Conservation (phyloP, 92 coral and sea anemone species). For the Chrysogorgia sp. region DNA sequence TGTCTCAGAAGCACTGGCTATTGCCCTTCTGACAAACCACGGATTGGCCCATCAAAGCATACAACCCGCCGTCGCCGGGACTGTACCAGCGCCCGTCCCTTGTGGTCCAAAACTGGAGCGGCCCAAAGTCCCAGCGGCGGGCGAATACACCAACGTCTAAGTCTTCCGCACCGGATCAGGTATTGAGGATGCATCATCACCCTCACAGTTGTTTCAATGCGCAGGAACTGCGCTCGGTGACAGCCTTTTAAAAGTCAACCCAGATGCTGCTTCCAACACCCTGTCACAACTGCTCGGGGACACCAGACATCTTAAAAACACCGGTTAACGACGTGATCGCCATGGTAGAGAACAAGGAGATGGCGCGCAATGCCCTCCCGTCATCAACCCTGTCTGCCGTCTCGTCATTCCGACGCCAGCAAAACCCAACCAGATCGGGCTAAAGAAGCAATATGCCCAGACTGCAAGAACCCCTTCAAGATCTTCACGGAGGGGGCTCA, state of each 20-base stretch:
- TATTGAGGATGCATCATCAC: no score
- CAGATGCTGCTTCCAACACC: slow-evolving; percentile 36
- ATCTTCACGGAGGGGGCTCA: slow-evolving; percentile 68
- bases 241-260: slow-evolving; percentile 54
- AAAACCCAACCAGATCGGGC: slow-evolving; percentile 31
- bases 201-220: no score
- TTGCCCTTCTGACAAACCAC: slow-evolving; percentile 9
- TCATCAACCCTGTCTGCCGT: slow-evolving; percentile 19
- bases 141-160: no score
- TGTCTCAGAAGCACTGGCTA: not conserved
- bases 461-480: slow-evolving; percentile 46
- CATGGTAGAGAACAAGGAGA: slow-evolving; percentile 14
- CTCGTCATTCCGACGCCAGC: slow-evolving; percentile 10
- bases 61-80: no score
- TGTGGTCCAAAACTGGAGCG: slow-evolving; percentile 65
- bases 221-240: no score
- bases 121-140: slow-evolving; percentile 62
- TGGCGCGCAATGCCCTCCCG: slow-evolving; percentile 34
- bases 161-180: no score
- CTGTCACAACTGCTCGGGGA: not conserved
- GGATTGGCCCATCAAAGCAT: not conserved
- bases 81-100: not conserved
- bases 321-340: slow-evolving; percentile 31
- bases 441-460: slow-evolving; percentile 53
- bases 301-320: slow-evolving; percentile 8